These are phyloP conservation scores for Phoxinus dragarum DNA, from an alignment of 2,797 vertebrate species.

Conservation along the genomic window DNA sequence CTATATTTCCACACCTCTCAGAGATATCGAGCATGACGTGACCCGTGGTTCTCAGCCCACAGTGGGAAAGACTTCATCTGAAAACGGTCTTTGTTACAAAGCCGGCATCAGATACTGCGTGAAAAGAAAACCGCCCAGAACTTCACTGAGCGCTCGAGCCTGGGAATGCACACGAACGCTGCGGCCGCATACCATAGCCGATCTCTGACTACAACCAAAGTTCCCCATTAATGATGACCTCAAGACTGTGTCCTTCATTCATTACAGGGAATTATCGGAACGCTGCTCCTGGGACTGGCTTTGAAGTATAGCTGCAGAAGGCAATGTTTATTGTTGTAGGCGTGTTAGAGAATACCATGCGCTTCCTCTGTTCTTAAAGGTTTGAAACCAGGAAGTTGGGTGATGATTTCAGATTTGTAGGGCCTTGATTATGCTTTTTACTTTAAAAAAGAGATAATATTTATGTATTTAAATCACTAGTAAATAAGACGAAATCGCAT, in stretches of 20 bases:
- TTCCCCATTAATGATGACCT: constrained; percentile 43
- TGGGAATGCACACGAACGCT: constrained; percentile 30
- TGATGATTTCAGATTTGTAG: background rate
- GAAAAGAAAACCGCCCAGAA: constrained; percentile 46
- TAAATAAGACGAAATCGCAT: too few relatives aligned
- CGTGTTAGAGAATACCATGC: constrained; percentile 1
- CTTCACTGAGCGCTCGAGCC: background rate
- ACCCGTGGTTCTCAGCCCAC: constrained; percentile 11
- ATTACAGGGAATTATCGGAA: constrained; percentile 49
- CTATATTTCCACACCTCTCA: constrained; percentile 32
- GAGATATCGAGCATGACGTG: constrained; percentile 24
- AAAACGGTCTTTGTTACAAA: constrained; percentile 33
- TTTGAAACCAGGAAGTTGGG: background rate
- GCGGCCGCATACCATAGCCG: constrained; percentile 25
- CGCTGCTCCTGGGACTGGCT: constrained; percentile 14
- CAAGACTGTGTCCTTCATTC: constrained; percentile 31
- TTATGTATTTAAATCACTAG: background rate
- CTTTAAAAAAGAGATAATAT: background rate
- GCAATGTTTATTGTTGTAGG: constrained; percentile 52
- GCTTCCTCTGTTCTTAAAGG: background rate
- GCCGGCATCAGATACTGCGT: constrained; percentile 48
- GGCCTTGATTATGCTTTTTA: background rate
- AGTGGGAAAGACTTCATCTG: constrained; percentile 19
- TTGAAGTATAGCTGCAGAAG: constrained; percentile 35
- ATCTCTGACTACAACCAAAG: constrained; percentile 56